These are phyloP conservation scores for Triops cancriformis DNA, from an alignment of 1,140 invertebrate genomes.

Conservation along the genomic window DNA sequence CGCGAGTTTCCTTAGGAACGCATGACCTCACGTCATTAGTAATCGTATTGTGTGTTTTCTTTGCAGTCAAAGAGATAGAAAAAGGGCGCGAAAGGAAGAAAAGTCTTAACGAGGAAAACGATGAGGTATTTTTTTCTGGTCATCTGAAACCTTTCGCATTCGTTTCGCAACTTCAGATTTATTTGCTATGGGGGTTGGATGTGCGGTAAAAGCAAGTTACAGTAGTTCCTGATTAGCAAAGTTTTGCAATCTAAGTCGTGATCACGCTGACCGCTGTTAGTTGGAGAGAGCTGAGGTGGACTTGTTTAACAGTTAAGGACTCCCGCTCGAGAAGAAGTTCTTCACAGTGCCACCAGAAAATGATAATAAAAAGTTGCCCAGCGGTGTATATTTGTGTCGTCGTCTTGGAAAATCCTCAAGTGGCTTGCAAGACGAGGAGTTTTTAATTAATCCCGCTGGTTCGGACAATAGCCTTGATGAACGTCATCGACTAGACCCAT, in stretches of 20 bases:
- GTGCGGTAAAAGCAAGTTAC: too few species aligned
- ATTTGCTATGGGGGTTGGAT: too few species aligned
- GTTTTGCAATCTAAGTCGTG: conserved; percentile 1
- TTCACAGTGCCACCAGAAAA: background rate
- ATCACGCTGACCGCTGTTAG: background rate
- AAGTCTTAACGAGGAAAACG: too few species aligned
- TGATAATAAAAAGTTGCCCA: background rate
- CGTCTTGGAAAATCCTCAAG: background rate
- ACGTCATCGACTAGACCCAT: background rate
- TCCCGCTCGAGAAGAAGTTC: background rate
- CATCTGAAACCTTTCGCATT: too few species aligned
- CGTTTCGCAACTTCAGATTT: too few species aligned
- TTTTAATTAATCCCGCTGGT: conserved; percentile 14
- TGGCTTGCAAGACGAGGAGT: background rate
- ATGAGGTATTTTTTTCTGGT: too few species aligned
- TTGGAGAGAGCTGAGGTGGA: background rate
- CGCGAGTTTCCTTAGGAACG: too few species aligned
- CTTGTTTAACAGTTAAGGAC: background rate
- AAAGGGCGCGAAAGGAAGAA: too few species aligned
- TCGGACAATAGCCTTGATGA: conserved; percentile 9
- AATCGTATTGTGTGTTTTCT: too few species aligned
- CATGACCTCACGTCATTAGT: too few species aligned
- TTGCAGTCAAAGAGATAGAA: too few species aligned
- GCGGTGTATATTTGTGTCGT: conserved; percentile 4
- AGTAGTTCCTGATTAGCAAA: background rate